Conservation (phyloP, 2,113 vertebrate species). For the Bucco capensis region DNA sequence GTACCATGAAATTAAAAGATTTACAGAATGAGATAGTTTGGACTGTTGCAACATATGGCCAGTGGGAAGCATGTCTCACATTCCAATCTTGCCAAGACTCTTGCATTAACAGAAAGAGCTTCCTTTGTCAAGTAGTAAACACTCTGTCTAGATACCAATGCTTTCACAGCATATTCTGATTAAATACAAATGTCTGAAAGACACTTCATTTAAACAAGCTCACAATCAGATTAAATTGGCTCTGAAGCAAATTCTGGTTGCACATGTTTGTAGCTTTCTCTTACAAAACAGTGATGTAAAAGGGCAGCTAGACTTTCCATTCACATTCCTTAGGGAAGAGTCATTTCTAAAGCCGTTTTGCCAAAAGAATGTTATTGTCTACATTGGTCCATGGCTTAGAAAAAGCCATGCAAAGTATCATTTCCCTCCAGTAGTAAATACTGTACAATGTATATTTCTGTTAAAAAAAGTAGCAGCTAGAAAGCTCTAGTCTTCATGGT, state of each 20-base stretch:
- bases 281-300: not conserved
- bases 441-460: not conserved
- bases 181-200: constrained; percentile 45
- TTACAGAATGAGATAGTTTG: not conserved
- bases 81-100: constrained; percentile 25
- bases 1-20: not conserved
- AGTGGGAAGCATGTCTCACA: constrained; percentile 16
- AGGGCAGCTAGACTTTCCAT: not conserved
- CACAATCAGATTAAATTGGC: constrained; percentile 13
- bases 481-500: not conserved
- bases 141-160: not conserved
- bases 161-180: constrained; percentile 32
- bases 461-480: not conserved
- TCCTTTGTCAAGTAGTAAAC: constrained; percentile 38
- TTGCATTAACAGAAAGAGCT: constrained; percentile 4
- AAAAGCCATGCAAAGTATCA: not conserved
- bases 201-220: constrained; percentile 33
- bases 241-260: constrained; percentile 19
- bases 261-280: not conserved
- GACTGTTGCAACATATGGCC: constrained; percentile 4
- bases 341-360: not conserved
- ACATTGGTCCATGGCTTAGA: not conserved
- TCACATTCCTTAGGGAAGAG: constrained; percentile 27
- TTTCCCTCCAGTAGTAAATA: not conserved
- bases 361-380: not conserved